Evolutionary conservation across 2,797 vertebrate genomes (phyloP).

Genomic region (Alosa sapidissima): DNA sequence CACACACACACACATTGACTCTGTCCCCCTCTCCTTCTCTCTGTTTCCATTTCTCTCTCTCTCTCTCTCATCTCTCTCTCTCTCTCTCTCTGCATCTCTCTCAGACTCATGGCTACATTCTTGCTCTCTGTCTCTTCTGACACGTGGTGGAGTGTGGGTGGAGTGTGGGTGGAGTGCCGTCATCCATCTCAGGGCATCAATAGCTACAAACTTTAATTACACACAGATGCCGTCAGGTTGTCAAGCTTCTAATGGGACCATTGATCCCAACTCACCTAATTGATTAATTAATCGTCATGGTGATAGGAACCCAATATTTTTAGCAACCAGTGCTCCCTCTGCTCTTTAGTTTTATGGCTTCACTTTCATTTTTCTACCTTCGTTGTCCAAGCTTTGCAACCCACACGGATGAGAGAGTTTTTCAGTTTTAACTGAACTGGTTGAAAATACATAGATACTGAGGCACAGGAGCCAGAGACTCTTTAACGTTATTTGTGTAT

Average conservation of each 20-base stretch:
- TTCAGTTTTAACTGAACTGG: not conserved
- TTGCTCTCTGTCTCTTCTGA: not conserved
- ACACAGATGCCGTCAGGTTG: constrained; percentile 77
- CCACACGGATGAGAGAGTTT: not conserved
- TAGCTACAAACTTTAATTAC: constrained; percentile 82
- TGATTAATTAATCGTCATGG: constrained; percentile 70
- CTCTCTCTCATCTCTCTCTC: not conserved
- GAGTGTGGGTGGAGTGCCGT: constrained; percentile 57
- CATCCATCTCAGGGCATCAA: constrained; percentile 79
- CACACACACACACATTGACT: not conserved
- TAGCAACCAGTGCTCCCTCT: constrained; percentile 32
- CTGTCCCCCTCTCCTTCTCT: not conserved
- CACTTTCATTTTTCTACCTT: not conserved
- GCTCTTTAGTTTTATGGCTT: not conserved
- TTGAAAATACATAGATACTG: no score
- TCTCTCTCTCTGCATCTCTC: not conserved
- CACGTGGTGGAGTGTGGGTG: constrained; percentile 40
- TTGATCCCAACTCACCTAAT: constrained; percentile 61
- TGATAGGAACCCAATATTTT: constrained; percentile 6
- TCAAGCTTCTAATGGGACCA: constrained; percentile 55
- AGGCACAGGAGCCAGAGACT: no score
- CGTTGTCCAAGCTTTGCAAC: no score
- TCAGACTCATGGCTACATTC: constrained; percentile 7
- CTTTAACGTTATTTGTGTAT: no score
- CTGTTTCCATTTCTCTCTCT: not conserved